Evolutionary conservation across 1,140 invertebrate genomes (phyloP), one percentile per base, ranked within the genome.

Genomic region (Neelides sp.): DNA sequence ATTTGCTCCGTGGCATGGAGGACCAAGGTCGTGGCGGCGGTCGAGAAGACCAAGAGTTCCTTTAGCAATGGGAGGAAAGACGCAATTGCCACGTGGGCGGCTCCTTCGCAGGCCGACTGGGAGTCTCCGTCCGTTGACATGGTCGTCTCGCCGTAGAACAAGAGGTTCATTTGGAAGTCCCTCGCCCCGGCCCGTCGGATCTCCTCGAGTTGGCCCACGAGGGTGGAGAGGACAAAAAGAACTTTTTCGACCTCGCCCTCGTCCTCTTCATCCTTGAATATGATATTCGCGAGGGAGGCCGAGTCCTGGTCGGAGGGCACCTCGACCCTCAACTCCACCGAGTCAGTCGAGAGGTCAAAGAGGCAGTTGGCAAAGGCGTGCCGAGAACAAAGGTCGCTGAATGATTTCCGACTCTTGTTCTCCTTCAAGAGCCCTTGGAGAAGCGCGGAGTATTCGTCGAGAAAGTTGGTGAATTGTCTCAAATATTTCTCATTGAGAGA

Each of bases 191-290:
- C 23, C 13, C 40, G 23, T 15, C 15, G 48, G 13, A 54, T 17
- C 22, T 52, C 51, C 28, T 30, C 41, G 4, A 56, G 43, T 44
- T 60, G 54, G 50, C 35, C 50, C 32, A 55, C 47, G 7, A 60
- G 23, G 10, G 28, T 53, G 17, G 46, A 45, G 5, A 60, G 37
- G n/a, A 60, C 58, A 2, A 60, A 26, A 5, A 60, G 32, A 2
- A 60, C 58, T 34, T 60, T 60, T 36, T 60, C 51, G 2, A 60
- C 36, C 40, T 60, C 58, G 5, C 42, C 42, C 10, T 45, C 42
- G 13, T 45, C 42, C 20, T n/a, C 17, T 28, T 45, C 42, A 28
- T 45, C 28, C 4, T 24, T 10, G 3, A 30, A n/a, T 17, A 35
- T 0, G 55, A 51, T 17, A 28, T 44, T 51, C 55, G 54, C 4